Percentiles rank a stretch among this genome's conserved stretches.
These are phyloP conservation scores for Coregonus suidteri DNA, from an alignment of 2,797 vertebrate species.

Conservation along the genomic window DNA sequence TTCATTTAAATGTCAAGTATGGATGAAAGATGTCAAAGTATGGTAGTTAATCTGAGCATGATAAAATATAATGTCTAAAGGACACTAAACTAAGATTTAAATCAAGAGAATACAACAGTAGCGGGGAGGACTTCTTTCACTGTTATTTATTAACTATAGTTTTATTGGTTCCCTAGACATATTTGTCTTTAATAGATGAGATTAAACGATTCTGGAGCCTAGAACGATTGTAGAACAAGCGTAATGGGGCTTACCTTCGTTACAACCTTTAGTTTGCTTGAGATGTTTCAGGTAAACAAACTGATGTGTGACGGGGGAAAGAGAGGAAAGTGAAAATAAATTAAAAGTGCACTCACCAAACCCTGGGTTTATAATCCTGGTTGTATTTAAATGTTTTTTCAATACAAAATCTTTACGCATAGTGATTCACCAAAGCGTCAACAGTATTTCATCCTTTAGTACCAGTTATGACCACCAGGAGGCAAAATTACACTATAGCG, in stretches of 20 bases:
- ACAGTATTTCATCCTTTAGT: neutral
- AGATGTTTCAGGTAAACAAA: constrained; percentile 75
- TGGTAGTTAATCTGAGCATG: neutral
- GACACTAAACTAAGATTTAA: neutral
- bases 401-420: too few relatives aligned
- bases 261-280: constrained; percentile 57
- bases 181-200: neutral
- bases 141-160: neutral
- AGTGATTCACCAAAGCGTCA: neutral
- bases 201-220: constrained; percentile 3
- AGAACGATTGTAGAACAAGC: neutral
- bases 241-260: constrained; percentile 39
- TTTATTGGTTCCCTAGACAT: neutral
- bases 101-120: neutral
- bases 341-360: neutral
- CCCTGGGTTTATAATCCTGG: neutral
- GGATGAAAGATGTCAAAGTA: neutral
- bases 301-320: constrained; percentile 50
- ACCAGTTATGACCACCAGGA: neutral
- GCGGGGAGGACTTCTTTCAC: too few relatives aligned
- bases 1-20: neutral
- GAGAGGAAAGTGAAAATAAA: constrained; percentile 25
- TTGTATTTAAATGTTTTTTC: neutral
- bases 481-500: neutral
- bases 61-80: neutral